These are phyloP conservation scores for Troides helena DNA, from an alignment of 2,888 invertebrate species.

Conservation along the genomic window DNA sequence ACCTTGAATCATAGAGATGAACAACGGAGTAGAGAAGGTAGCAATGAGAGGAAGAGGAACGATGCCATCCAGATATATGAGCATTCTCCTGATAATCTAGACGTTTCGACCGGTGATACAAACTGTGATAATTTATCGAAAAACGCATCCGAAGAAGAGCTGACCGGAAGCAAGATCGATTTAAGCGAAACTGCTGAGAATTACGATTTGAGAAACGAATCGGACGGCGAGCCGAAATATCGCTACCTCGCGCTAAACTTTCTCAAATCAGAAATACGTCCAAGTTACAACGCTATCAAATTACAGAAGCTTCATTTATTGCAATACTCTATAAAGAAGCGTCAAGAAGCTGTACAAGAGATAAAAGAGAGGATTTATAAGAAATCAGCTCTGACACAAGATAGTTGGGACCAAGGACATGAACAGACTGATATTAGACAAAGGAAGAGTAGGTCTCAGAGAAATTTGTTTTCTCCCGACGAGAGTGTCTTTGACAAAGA, in stretches of 20 bases:
- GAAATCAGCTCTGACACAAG: slow-evolving; percentile 63
- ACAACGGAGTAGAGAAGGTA: slow-evolving; percentile 45
- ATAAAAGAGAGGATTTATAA: slow-evolving; percentile 72
- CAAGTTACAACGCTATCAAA: slow-evolving; percentile 86
- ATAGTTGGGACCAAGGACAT: slow-evolving; percentile 44
- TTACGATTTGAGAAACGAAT: slow-evolving; percentile 67
- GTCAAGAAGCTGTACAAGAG: slow-evolving; percentile 81
- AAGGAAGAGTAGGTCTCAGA: slow-evolving; percentile 59
- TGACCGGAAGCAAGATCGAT: slow-evolving; percentile 62
- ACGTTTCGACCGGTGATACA: slow-evolving; percentile 52
- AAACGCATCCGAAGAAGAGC: slow-evolving; percentile 55
- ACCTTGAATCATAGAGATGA: slow-evolving; percentile 46
- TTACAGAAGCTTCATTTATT: slow-evolving; percentile 84
- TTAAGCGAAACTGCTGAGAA: slow-evolving; percentile 74
- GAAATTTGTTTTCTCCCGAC: slow-evolving; percentile 62
- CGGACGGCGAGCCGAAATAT: slow-evolving; percentile 63
- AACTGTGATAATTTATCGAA: slow-evolving; percentile 58
- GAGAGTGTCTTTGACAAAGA: slow-evolving; percentile 50
- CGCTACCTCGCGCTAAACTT: slow-evolving; percentile 75
- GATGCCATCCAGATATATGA: slow-evolving; percentile 67
- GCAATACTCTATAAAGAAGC: slow-evolving; percentile 86
- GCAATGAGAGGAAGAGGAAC: slow-evolving; percentile 41
- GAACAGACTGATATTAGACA: slow-evolving; percentile 46
- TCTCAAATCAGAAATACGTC: slow-evolving; percentile 82
- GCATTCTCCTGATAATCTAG: slow-evolving; percentile 67